Percentiles rank a stretch among this genome's conserved stretches.
Conservation (phyloP, 2,113 vertebrate species). For the Melospiza georgiana region DNA sequence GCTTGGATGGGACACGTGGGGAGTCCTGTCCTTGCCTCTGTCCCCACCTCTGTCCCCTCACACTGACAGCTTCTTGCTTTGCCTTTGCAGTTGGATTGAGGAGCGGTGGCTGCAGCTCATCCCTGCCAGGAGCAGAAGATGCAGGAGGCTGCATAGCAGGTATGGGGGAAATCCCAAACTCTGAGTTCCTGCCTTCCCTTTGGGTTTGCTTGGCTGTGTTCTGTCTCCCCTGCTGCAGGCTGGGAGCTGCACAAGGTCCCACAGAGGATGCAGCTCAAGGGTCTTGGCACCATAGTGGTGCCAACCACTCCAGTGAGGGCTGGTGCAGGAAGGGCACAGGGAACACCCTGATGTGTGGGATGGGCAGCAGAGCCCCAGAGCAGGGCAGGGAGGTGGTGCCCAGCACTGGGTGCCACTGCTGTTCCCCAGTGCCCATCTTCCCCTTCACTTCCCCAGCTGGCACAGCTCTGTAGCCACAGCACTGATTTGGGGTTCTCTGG, state of each 20-base stretch:
- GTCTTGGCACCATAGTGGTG: neutral
- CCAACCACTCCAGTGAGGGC: rapidly evolving
- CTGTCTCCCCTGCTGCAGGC: neutral
- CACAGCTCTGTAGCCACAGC: neutral
- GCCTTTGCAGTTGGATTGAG: slow-evolving; percentile 9
- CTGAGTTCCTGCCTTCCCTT: neutral
- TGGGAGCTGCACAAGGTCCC: neutral
- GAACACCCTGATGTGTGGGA: neutral
- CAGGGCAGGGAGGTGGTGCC: neutral
- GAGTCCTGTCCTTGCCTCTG: neutral
- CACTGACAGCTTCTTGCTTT: neutral
- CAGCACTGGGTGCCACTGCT: neutral
- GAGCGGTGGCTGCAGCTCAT: neutral
- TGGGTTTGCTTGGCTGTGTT: rapidly evolving
- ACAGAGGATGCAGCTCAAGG: neutral
- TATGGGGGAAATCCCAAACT: neutral
- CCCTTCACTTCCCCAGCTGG: neutral
- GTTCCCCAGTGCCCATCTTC: neutral
- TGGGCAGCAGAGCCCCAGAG: neutral
- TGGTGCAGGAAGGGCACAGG: neutral
- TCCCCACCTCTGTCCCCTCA: neutral
- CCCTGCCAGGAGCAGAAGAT: slow-evolving; percentile 13
- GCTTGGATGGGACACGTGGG: rapidly evolving
- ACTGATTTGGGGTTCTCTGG: neutral
- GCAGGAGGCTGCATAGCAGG: slow-evolving; percentile 6